Conservation (phyloP, 1,140 invertebrate species). For the Telenomus remus region DNA sequence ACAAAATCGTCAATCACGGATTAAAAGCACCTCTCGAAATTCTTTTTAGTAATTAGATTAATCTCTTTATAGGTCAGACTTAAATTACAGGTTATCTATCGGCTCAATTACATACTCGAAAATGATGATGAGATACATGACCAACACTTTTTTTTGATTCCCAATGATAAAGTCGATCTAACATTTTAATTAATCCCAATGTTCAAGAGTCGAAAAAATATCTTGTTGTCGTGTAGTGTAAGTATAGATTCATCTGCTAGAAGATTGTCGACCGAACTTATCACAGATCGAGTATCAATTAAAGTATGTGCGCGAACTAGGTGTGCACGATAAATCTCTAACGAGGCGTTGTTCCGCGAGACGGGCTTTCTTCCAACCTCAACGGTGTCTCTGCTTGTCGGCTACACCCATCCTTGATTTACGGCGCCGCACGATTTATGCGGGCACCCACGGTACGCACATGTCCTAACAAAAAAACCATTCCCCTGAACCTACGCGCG, state of each 20-base stretch:
- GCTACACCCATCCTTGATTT: constrained; percentile 71
- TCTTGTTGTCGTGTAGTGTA: constrained; percentile 15
- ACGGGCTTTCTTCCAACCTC: constrained; percentile 69
- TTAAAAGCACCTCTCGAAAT: too few relatives aligned
- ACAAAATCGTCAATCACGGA: neutral
- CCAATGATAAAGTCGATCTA: constrained; percentile 27
- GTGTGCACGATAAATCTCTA: constrained; percentile 64
- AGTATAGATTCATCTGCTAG: constrained; percentile 32
- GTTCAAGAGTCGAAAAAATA: constrained; percentile 15
- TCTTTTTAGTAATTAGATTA: too few relatives aligned
- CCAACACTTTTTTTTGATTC: too few relatives aligned
- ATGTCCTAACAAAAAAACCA: constrained; percentile 11
- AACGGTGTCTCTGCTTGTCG: constrained; percentile 69
- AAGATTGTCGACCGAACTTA: neutral
- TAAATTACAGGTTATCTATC: constrained; percentile 59
- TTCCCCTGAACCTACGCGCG: constrained; percentile 24
- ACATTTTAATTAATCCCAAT: constrained; percentile 30
- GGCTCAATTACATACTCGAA: constrained; percentile 53
- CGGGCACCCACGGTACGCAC: constrained; percentile 55
- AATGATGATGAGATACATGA: too few relatives aligned
- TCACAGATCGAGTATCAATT: constrained; percentile 48
- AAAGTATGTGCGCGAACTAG: constrained; percentile 42
- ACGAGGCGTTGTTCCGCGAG: constrained; percentile 65
- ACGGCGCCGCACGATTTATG: constrained; percentile 60
- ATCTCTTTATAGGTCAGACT: constrained; percentile 47